phyloP scores from a whole-genome alignment of 2,888 invertebrate genomes.

The Acleris sparsana region DNA sequence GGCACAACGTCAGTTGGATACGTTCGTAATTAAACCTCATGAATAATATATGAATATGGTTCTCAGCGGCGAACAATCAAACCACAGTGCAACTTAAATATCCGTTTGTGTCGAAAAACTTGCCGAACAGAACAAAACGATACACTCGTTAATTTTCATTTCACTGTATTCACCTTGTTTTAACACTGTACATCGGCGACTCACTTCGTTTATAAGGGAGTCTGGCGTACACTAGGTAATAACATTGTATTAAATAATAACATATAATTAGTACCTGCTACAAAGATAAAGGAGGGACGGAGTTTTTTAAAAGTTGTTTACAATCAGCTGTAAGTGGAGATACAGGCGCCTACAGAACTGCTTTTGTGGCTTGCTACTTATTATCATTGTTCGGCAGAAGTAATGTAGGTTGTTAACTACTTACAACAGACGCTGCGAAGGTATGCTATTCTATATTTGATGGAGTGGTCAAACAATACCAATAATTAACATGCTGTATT shows the following conservation, averaged over 20 bases:
- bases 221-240: constrained; percentile 67
- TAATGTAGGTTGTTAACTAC: constrained; percentile 39
- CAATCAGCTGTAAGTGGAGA: constrained; percentile 72
- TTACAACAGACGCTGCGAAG: constrained; percentile 5
- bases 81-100: constrained; percentile 62
- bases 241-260: constrained; percentile 80
- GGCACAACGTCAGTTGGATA: constrained; percentile 57
- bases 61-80: constrained; percentile 59
- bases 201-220: constrained; percentile 60
- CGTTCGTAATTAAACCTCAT: constrained; percentile 64
- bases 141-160: constrained; percentile 62
- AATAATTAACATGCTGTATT: constrained; percentile 7
- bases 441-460: constrained; percentile 21
- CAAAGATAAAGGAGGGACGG: constrained; percentile 75
- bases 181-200: constrained; percentile 63
- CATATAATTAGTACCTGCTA: constrained; percentile 79
- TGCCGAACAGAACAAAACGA: constrained; percentile 57
- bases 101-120: constrained; percentile 56
- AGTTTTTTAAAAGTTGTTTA: constrained; percentile 79
- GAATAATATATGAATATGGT: constrained; percentile 60
- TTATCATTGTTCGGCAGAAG: constrained; percentile 39
- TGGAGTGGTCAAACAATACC: constrained; percentile 16
- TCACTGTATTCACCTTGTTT: constrained; percentile 56
- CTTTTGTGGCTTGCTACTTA: constrained; percentile 40
- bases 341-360: constrained; percentile 60